phyloP scores from a whole-genome alignment of 2,888 invertebrate genomes.

The Caenorhabditis sinica region DNA sequence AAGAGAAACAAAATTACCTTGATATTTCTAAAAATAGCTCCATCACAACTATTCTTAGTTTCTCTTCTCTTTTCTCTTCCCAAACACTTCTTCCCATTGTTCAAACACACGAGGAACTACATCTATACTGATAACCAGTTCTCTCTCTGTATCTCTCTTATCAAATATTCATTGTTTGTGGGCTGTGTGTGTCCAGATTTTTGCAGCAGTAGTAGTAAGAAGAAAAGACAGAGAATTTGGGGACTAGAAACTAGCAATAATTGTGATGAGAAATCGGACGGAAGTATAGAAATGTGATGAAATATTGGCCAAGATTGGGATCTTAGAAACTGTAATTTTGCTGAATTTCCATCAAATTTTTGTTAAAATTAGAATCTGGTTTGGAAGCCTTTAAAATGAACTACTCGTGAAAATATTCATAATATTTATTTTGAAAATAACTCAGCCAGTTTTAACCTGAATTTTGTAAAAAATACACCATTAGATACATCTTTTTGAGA shows the following conservation, averaged over 20 bases:
- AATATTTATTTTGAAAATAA: no score
- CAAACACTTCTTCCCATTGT: slow-evolving; percentile 3
- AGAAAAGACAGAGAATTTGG: no score
- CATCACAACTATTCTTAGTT: neutral
- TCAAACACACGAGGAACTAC: slow-evolving; percentile 17
- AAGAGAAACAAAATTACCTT: neutral
- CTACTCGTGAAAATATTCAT: no score
- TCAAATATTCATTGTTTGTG: slow-evolving; percentile 17
- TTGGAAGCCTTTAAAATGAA: no score
- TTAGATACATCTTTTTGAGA: no score
- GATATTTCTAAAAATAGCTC: slow-evolving; percentile 11
- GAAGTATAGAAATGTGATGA: neutral
- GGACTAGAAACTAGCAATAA: neutral
- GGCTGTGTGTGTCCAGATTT: neutral
- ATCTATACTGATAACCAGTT: slow-evolving; percentile 20
- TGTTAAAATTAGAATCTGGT: no score
- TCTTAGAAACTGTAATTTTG: no score
- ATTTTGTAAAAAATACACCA: no score
- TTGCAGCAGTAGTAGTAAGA: neutral
- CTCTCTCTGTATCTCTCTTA: slow-evolving; percentile 8
- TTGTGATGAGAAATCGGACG: neutral
- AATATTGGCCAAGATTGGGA: neutral
- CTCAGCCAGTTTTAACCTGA: no score
- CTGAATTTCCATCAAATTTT: no score
- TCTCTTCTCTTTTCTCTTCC: neutral